These are phyloP conservation scores for Pygocentrus nattereri DNA, from an alignment of 2,797 vertebrate species.

Conservation along the genomic window DNA sequence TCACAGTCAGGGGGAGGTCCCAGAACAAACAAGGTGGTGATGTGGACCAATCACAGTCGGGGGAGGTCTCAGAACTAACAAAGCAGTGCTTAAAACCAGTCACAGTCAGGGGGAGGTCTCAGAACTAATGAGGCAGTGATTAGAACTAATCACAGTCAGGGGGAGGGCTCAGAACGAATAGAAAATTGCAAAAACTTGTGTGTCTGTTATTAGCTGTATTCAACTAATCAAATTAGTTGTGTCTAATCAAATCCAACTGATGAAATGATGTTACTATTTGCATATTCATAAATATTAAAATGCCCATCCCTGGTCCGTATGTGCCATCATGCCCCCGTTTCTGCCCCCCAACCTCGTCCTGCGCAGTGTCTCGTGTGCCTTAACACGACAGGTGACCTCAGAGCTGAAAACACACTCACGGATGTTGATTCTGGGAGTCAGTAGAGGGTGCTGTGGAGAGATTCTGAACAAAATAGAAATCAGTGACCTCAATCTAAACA, in stretches of 20 bases:
- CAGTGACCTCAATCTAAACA: not conserved
- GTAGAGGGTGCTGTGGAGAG: not conserved
- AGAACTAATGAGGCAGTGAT: no score
- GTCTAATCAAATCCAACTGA: not conserved
- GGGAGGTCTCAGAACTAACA: no score
- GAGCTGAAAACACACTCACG: conserved; percentile 40
- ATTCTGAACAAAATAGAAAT: not conserved
- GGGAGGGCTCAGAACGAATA: no score
- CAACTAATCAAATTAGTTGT: no score
- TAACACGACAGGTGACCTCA: conserved; percentile 61
- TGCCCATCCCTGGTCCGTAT: not conserved
- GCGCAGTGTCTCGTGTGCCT: conserved; percentile 60
- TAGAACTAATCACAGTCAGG: no score
- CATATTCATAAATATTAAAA: not conserved
- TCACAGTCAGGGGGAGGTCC: no score
- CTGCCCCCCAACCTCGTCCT: conserved; percentile 8
- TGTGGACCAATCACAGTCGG: no score
- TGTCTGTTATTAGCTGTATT: not conserved
- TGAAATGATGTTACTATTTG: not conserved
- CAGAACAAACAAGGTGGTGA: no score
- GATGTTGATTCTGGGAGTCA: not conserved
- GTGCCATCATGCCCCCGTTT: conserved; percentile 11
- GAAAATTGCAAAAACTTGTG: no score
- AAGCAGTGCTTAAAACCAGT: no score
- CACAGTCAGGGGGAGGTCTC: no score